Evolutionary conservation across 2,113 vertebrate genomes (phyloP), one percentile per base, ranked within the genome.

Genomic region (Atherinomorus stipes): DNA sequence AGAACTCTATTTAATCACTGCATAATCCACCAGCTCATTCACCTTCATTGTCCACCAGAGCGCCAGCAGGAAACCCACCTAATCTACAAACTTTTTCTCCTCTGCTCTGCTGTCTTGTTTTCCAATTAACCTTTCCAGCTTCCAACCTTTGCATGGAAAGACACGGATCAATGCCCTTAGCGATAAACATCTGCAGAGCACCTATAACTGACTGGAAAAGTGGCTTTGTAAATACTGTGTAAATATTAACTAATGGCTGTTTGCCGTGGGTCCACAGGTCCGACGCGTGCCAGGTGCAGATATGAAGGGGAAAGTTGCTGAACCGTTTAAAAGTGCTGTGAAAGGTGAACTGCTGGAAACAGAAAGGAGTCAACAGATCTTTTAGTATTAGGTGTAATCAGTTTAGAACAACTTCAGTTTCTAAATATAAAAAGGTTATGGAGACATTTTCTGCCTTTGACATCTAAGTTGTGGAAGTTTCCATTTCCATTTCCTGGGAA

Each of bases 61-160:
- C n/a, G 3, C n/a, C 64, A 11, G 31, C 44, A 45, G 53, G n/a
- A 76, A 79, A 81, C 62, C 53, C 45, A 71, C 5, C 6, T 37
- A 69, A 62, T 25, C 64, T 26, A 44, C 44, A 64, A 84, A 88
- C 74, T 85, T 84, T 74, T 69, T 54, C 58, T 63, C 66, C 52
- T 42, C 66, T 76, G 74, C 50, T 85, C 64, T 59, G 76, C 74
- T 23, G 45, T 82, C 60, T 86, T 86, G 85, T 86, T 87, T 90
- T 84, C 90, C 88, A 91, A 91, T 92, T 91, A 92, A 91, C 90
- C 90, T 92, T 92, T 91, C 62, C 76, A 8, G 71, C 71, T 71
- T 82, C 75, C 88, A 85, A 89, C 88, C 85, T 87, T 90, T 90
- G 78, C 84, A 82, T 85, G 84, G 76, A 70, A 67, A 71, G 84